Conservation (phyloP, 2,113 vertebrate genomes). For the Tauraco erythrolophus region DNA sequence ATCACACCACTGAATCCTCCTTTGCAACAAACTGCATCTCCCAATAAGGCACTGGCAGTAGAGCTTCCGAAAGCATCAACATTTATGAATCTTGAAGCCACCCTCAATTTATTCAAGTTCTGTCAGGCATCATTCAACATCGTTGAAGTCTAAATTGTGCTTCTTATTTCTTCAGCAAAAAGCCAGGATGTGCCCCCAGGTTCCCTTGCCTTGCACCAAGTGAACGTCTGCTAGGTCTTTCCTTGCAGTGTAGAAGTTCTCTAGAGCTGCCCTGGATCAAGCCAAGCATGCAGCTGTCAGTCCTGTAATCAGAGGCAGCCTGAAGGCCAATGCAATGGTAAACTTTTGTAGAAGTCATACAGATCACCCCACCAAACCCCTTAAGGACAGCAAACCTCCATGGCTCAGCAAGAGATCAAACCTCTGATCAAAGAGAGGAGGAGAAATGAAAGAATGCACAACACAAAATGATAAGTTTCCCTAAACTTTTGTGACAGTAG, state of each 20-base stretch:
- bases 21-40: background rate
- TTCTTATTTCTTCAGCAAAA: background rate
- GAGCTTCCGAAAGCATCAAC: background rate
- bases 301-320: background rate
- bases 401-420: background rate
- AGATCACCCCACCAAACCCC: background rate
- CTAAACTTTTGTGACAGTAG: background rate
- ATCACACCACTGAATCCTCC: background rate
- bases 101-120: background rate
- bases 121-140: accelerated
- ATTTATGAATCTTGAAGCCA: background rate
- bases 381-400: background rate
- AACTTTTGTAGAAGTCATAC: background rate
- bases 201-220: background rate
- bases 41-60: background rate
- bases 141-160: background rate
- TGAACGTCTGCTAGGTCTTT: background rate
- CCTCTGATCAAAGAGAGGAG: background rate
- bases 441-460: background rate
- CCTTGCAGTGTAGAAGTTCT: background rate
- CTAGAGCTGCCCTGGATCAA: background rate
- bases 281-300: background rate
- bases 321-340: background rate
- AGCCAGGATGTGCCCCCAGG: background rate
- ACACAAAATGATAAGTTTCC: background rate